Percentiles rank a stretch among this genome's conserved stretches.
These are phyloP conservation scores for Dryocosmus kuriphilus DNA, from an alignment of 2,888 invertebrate genomes.

Conservation along the genomic window DNA sequence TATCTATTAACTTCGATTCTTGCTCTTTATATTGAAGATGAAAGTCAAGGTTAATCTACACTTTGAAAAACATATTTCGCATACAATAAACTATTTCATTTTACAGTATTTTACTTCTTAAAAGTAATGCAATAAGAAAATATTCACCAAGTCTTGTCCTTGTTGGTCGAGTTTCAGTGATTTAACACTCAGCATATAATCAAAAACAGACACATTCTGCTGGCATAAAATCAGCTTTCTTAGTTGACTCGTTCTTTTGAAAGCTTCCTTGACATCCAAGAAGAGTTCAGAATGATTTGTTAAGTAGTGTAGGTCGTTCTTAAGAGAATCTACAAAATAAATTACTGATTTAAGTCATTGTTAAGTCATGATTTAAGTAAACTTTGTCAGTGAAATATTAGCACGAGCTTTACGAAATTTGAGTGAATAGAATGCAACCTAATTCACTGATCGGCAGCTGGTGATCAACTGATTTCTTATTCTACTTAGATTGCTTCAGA, in stretches of 20 bases:
- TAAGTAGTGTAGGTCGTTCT: conserved; percentile 14
- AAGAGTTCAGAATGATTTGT: conserved; percentile 10
- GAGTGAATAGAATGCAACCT: too few relatives aligned
- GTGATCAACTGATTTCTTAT: neutral
- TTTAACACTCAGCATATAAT: too few relatives aligned
- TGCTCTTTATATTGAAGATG: neutral
- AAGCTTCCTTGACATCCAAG: neutral
- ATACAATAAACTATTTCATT: neutral
- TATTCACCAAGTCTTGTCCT: neutral
- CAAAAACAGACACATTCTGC: too few relatives aligned
- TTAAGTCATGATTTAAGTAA: neutral
- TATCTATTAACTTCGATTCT: neutral
- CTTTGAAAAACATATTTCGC: neutral
- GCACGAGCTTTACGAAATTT: too few relatives aligned
- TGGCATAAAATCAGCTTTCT: too few relatives aligned
- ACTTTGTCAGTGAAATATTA: neutral
- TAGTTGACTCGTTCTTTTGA: too few relatives aligned
- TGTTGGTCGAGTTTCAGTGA: too few relatives aligned
- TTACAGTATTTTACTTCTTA: neutral
- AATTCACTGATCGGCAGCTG: neutral
- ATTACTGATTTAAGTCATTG: neutral
- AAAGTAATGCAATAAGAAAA: neutral
- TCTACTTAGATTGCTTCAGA: neutral
- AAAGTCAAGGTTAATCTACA: conserved; percentile 19
- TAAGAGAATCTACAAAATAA: conserved; percentile 22